Evolutionary conservation across 2,113 vertebrate genomes (phyloP).

Genomic region (Willisornis vidua): DNA sequence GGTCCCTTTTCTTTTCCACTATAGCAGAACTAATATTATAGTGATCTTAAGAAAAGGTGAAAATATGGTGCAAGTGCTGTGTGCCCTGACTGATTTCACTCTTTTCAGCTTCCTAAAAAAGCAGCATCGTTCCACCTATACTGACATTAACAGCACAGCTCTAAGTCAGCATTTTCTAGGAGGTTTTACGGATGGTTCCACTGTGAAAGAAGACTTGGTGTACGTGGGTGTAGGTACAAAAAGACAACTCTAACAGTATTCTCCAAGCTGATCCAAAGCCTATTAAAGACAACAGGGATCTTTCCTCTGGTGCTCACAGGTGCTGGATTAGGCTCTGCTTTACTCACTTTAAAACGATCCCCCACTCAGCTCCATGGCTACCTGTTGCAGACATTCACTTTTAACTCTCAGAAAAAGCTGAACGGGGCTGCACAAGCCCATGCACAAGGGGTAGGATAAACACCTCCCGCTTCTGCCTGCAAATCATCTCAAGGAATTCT

Average conservation of each 20-base stretch:
- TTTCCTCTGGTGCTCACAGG: neutral
- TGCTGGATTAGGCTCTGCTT: conserved; percentile 32
- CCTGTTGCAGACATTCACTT: conserved; percentile 47
- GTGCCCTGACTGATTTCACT: neutral
- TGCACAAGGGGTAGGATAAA: neutral
- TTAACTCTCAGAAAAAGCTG: neutral
- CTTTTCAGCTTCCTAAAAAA: neutral
- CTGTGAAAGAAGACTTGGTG: neutral
- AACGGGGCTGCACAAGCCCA: neutral
- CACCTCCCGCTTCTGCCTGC: neutral
- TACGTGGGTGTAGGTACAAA: conserved; percentile 46
- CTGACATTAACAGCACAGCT: neutral
- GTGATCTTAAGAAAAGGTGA: neutral
- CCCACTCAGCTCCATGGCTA: neutral
- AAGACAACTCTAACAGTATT: conserved; percentile 61
- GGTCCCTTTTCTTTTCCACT: neutral
- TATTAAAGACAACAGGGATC: conserved; percentile 59
- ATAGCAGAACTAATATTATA: neutral
- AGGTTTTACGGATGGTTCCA: neutral
- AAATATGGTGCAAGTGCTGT: rapidly evolving
- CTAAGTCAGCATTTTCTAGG: neutral
- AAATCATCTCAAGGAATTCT: neutral
- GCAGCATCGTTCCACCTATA: neutral
- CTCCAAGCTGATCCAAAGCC: conserved; percentile 50
- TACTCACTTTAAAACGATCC: conserved; percentile 29